Evolutionary conservation across 2,888 invertebrate species (phyloP), one percentile per base, ranked within the genome.

Genomic region (Tipula vernalis): DNA sequence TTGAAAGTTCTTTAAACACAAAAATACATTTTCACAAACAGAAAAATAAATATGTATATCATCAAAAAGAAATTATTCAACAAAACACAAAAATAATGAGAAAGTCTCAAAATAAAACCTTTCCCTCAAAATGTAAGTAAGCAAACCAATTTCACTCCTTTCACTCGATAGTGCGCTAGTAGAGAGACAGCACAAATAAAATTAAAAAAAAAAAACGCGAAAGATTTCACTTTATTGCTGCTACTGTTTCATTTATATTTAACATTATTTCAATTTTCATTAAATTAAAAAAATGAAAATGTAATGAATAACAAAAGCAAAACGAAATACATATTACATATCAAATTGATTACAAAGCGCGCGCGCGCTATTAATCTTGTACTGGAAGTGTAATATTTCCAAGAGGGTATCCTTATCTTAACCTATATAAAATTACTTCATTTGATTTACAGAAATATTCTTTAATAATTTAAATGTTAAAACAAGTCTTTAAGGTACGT

Each of bases 91-190:
- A 51, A 71, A 28, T 28, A 71, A 71, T 28, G 28, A 71, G 71
- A 71, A 71, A 71, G 71, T 71, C 71, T 28, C 10, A 71, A 71
- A 71, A 71, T 71, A 71, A 71, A 71, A 71, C 18, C 71, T 28
- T 71, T 71, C 71, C 71, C 28, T 28, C 18, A 71, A 71, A 71
- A 71, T 71, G 28, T 71, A 71, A 71, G 71, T 71, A 71, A 71
- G 71, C 71, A 71, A 71, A 71, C 71, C 71, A 71, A 71, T 71
- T 71, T 71, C 71, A 71, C 71, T 71, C 71, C 71, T 71, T 71
- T 71, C 71, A 71, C 71, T 71, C 10, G 28, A 71, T 71, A 71
- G 71, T 71, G 71, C 28, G 28, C 71, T 71, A 28, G 71, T 18
- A 8, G 71, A 71, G 71, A 71, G 71, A 71, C 28, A 71, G 71